phyloP scores from a whole-genome alignment of 2,888 invertebrate species.

The Eulithis prunata region DNA sequence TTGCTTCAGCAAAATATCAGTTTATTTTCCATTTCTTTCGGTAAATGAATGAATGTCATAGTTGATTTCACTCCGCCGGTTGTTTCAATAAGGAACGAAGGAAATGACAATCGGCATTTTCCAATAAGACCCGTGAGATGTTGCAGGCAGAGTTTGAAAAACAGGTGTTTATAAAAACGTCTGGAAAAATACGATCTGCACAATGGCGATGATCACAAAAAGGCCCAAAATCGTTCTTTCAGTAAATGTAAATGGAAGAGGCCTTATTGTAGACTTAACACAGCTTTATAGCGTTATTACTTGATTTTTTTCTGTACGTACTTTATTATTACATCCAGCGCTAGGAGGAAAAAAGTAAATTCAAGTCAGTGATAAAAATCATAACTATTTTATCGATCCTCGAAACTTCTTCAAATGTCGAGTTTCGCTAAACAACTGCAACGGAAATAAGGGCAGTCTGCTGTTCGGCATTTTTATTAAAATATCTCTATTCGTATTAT shows the following conservation, averaged over 20 bases:
- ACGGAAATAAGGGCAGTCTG: slow-evolving; percentile 66
- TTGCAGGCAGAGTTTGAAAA: slow-evolving; percentile 38
- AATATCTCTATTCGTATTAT: slow-evolving; percentile 59
- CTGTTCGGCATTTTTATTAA: slow-evolving; percentile 74
- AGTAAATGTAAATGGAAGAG: too few relatives aligned
- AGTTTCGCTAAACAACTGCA: slow-evolving; percentile 36
- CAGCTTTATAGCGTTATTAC: too few relatives aligned
- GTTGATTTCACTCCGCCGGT: slow-evolving; percentile 30
- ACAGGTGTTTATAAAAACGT: background rate
- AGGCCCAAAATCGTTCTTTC: too few relatives aligned
- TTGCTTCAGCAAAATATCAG: too few relatives aligned
- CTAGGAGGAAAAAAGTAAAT: too few relatives aligned
- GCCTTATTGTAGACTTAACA: too few relatives aligned
- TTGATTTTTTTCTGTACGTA: too few relatives aligned
- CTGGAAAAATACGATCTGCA: background rate
- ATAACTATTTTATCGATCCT: background rate
- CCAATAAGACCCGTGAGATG: slow-evolving; percentile 70
- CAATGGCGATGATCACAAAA: too few relatives aligned
- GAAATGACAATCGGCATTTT: slow-evolving; percentile 65
- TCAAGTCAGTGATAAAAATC: too few relatives aligned
- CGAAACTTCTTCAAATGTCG: slow-evolving; percentile 18
- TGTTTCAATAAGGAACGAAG: slow-evolving; percentile 65
- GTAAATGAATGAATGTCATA: slow-evolving; percentile 16
- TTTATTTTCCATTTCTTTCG: too few relatives aligned
- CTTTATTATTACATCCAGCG: too few relatives aligned